A percentile compares a stretch with the other conserved stretches of the same genome.
Conservation (phyloP, 2,797 vertebrate species). For the Lemur catta region DNA sequence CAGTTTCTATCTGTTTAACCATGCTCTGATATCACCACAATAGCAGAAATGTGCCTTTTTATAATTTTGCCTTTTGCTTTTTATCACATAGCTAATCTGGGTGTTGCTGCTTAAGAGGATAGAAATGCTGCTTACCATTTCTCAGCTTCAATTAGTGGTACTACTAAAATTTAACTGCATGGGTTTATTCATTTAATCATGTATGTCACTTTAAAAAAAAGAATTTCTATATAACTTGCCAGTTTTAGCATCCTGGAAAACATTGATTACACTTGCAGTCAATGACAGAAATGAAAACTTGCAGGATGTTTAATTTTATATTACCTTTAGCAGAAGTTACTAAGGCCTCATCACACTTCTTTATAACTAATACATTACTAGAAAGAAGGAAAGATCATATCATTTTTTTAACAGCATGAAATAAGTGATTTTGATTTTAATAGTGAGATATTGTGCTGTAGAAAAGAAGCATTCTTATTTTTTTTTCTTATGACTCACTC, state of each 20-base stretch:
- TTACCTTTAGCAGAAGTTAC: neutral
- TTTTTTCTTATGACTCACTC: neutral
- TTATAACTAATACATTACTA: constrained; percentile 22
- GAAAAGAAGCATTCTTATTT: neutral
- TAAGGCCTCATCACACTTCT: neutral
- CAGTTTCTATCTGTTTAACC: neutral
- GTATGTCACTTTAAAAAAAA: neutral
- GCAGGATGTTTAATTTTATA: constrained; percentile 27
- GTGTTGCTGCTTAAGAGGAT: neutral
- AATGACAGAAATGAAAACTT: constrained; percentile 12
- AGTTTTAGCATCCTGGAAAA: constrained; percentile 15
- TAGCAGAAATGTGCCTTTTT: neutral
- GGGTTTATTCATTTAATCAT: neutral
- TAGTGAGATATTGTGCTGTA: neutral
- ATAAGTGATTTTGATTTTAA: constrained; percentile 50
- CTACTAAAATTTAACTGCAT: neutral
- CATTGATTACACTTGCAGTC: neutral
- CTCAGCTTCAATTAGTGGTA: neutral
- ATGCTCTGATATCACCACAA: neutral
- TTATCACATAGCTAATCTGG: neutral
- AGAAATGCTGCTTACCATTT: neutral
- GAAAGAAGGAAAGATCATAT: neutral
- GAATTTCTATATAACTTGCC: neutral
- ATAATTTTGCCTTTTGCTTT: neutral
- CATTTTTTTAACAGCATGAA: neutral